Base-by-base conservation (phyloP, 1,140 invertebrate species). In the Drosophila gunungcola region DNA sequence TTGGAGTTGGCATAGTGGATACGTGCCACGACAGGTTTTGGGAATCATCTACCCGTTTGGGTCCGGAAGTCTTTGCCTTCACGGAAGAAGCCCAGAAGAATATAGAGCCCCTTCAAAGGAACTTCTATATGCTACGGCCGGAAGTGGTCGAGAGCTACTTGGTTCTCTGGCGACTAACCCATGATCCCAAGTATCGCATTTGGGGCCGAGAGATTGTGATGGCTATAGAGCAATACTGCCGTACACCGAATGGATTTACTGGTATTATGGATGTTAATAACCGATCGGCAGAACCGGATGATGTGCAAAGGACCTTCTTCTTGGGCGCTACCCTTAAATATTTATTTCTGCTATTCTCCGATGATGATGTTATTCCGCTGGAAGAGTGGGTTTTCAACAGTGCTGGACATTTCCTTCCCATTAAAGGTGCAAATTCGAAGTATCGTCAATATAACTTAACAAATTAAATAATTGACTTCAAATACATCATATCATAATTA, bases 331-430 rank as follows among this genome's bases (percentile, higher is more conserved):
- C 98, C 25, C 94, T 99, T 12, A 99, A 99, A 95, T 76, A 68
- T 29, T 76, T 76, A 42, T 76, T 98, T 93, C 94, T 99, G 62
- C 94, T 99, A 51, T 99, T 99, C 94, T 97, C 98, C 42, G 97
- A 99, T 58, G 98, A 99, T 92, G 95, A 95, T 64, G 93, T 98
- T 29, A 93, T 99, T 58, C 95, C 97, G 1, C 93, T 99, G 25
- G 96, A 99, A 91, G 95, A 99, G 80, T 99, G 98, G 98, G 98
- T 99, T 4, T 98, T 99, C 93, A 99, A 99, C 92, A 99, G 98
- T 0, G 98, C 99, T 93, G 98, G 97, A 6, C 98, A 99, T 93
- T 97, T 98, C 6, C 93, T 99, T 48, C 98, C 98, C 11, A 95
- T 99, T 61, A 96, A 94, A 92, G 95, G 95, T 10, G 94, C 93